Evolutionary conservation across 1,140 invertebrate species (phyloP), one percentile per base, ranked within the genome.

Genomic region (Drosophila punjabiensis): DNA sequence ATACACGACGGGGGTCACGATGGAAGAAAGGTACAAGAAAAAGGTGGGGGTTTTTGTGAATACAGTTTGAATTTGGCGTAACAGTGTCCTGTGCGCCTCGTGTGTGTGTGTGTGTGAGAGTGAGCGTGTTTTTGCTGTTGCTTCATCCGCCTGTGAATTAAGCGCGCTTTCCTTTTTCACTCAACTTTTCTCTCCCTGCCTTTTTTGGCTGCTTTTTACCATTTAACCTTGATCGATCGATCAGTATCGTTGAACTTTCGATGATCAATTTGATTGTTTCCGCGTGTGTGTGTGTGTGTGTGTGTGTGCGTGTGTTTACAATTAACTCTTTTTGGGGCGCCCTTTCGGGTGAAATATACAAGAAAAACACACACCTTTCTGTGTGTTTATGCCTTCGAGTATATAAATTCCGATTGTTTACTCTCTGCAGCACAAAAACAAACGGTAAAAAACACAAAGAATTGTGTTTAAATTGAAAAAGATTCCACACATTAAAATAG

Each of bases 191-290:
- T 6, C 14, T 30, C 24, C 9, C 28, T n/a, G 64, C 43, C 74
- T 56, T 84, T 48, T 61, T 73, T 65, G 55, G 71, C 81, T 79
- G 63, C 35, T 61, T 43, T 55, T 33, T 45, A 52, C 47, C 70
- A 73, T 84, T 84, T 89, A 88, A 88, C 84, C 84, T 88, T 88
- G 84, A 84, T 88, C 73, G 84, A 84, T 88, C 77, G 73, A 71
- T 81, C 55, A 47, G 69, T 88, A 89, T 67, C 81, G 81, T 81
- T 88, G 84, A 88, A 89, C 85, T 88, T 83, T 88, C 74, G 53
- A 82, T 81, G 74, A 79, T 81, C 68, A 81, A 85, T 78, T 70
- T 61, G 67, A 77, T 67, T 64, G 63, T 47, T 69, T 33, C 37
- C 63, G 33, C 60, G 24, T 55, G n/a, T 35, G 48, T 63, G 28